Conservation (phyloP, 2,888 invertebrate genomes). For the Lathronympha strigana region DNA sequence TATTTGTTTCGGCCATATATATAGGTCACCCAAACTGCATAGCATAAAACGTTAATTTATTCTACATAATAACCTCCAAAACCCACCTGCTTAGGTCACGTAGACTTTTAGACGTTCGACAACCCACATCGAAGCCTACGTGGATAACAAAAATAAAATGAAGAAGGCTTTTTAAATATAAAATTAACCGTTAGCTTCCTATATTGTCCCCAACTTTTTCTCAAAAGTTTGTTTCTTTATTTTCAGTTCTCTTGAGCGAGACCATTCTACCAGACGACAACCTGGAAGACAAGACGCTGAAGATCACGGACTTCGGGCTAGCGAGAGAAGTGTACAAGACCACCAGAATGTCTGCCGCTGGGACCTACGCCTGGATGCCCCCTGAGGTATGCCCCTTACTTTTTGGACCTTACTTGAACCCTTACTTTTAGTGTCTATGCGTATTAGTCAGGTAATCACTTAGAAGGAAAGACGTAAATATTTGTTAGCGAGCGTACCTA, state of each 20-base stretch:
- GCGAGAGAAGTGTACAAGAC: slow-evolving; percentile 98
- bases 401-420: too few relatives aligned
- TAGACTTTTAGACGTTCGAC: slow-evolving; percentile 30
- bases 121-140: slow-evolving; percentile 38
- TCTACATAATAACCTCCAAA: slow-evolving; percentile 32
- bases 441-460: too few relatives aligned
- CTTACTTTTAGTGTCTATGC: too few relatives aligned
- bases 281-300: slow-evolving; percentile 94
- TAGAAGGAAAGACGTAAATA: too few relatives aligned
- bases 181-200: too few relatives aligned
- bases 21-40: slow-evolving; percentile 8
- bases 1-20: not conserved
- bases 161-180: too few relatives aligned
- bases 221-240: slow-evolving; percentile 28
- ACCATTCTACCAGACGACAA: slow-evolving; percentile 91
- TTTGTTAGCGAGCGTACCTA: too few relatives aligned
- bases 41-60: slow-evolving; percentile 31
- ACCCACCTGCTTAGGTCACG: slow-evolving; percentile 38
- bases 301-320: slow-evolving; percentile 98
- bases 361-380: slow-evolving; percentile 99
- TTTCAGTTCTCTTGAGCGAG: slow-evolving; percentile 92
- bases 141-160: too few relatives aligned
- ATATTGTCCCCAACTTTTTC: not conserved
- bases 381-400: slow-evolving; percentile 89
- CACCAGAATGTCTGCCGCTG: slow-evolving; percentile 98